Conservation (phyloP, 2,113 vertebrate genomes). For the Numida meleagris region DNA sequence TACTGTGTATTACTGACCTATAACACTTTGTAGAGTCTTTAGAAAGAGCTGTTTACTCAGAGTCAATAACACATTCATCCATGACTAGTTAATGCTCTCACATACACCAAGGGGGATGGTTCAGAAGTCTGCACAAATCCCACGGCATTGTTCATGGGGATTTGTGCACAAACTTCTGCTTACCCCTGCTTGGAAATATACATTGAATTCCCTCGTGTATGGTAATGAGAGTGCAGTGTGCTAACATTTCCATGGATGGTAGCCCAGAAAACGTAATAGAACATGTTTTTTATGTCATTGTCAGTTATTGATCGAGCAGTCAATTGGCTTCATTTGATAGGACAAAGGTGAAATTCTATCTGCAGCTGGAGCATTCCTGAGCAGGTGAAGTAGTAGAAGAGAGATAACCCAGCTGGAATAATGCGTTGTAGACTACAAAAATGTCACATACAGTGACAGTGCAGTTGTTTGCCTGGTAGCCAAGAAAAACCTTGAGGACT, state of each 20-base stretch:
- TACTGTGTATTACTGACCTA: constrained; percentile 35
- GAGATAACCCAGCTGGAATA: not conserved
- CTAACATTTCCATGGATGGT: not conserved
- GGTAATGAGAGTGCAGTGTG: not conserved
- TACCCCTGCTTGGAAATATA: constrained; percentile 16
- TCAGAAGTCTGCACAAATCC: constrained; percentile 48
- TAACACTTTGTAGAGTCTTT: constrained; percentile 38
- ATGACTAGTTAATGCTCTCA: constrained; percentile 35
- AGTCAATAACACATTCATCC: constrained; percentile 65
- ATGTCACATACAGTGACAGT: not conserved
- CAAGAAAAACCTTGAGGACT: not conserved
- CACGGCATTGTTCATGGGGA: constrained; percentile 5
- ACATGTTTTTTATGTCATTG: not conserved
- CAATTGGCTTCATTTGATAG: not conserved
- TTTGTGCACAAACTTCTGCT: constrained; percentile 18
- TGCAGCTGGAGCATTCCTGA: not conserved
- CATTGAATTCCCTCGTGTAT: not conserved
- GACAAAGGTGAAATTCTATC: not conserved
- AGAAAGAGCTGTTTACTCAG: constrained; percentile 55
- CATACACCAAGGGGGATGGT: not conserved
- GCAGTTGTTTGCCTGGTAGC: rapidly evolving
- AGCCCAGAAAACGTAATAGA: not conserved
- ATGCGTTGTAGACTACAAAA: rapidly evolving
- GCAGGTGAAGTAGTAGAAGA: not conserved
- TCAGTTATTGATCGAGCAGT: not conserved